Evolutionary conservation across 2,113 vertebrate species (phyloP), one percentile per base, ranked within the genome.

Genomic region (Bothrops jararaca): DNA sequence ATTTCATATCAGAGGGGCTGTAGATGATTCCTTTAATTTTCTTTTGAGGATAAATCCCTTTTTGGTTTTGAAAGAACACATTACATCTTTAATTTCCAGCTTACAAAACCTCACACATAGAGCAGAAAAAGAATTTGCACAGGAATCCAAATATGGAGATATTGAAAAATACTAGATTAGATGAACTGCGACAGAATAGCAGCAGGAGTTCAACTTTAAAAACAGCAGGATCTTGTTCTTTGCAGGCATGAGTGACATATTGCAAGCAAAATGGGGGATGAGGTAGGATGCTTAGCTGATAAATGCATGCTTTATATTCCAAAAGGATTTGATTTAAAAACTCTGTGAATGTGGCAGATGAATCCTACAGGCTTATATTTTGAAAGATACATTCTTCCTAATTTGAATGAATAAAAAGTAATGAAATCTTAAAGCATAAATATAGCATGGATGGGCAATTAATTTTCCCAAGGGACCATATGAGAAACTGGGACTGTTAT

Each of bases 61-160:
- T 93, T 95, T 92, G 95, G 91, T 94, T 97, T 95, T 93, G 89
- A 95, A 94, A 58, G 0, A 58, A 20, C 26, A 93, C 91, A 92
- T 96, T 94, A 94, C 94, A 94, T 95, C 93, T 95, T 93, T 93
- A 93, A 94, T 95, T 74, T 54, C 45, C 94, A 92, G 89, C n/a
- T 92, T 94, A 95, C 20, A 57, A 90, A 95, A 92, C 88, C 29
- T 58, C 92, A 92, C 88, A 90, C 69, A 94, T 92, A 95, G 94
- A 95, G 92, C 92, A 94, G 96, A 92, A 95, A 95, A 96, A 93
- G 94, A 94, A 96, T 95, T 95, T 95, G 92, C 93, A 93, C 96
- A 95, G 91, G 92, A 96, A 94, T 91, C 97, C 95, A 96, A 97
- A 96, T 97, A 96, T 91, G 95, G 96, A 95, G 91, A 93, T 96